Evolutionary conservation across 64 coral and sea anemone genomes (phyloP), one percentile per base, ranked within the genome.

Genomic region (Catalaphyllia jardinei): DNA sequence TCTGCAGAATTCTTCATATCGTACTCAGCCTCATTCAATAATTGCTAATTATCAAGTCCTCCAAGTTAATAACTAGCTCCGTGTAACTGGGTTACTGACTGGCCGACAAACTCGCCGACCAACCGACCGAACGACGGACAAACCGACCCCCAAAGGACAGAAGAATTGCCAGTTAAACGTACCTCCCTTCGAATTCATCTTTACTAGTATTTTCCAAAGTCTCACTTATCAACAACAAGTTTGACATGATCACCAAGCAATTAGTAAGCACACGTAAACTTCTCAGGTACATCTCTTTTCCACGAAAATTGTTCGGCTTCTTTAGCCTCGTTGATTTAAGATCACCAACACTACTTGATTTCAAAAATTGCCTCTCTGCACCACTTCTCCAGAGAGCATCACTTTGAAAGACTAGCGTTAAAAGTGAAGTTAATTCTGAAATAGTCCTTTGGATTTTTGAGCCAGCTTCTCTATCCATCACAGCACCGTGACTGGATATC

Each of bases 221-320:
- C 29, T 87, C 91, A 51, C 35, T 71, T 20, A 71, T 69, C 63
- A 85, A 8, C 25, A 96, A 27, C 4, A 96, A 35, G 74, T 93
- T 93, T 24, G 39, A 78, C 67, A 96, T 93, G 4, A 92, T 79
- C 71, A 67, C 57, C 69, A 96, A 18, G 3, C 86, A 72, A 72
- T 96, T 96, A 15, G 67, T 74, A 2, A 93, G 78, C 10, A 93
- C 88, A 25, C 33, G 89, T 89, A 96, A 82, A 78, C 91, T 93
- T 33, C 88, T 90, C 3, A 79, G 33, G 74, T 96, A 96, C 31
- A 71, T 90, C 4, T 74, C 87, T 59, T 83, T 83, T 20, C 31
- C n/a, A 60, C 54, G 46, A 38, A 85, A 85, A 51, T 25, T 51
- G 31, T 85, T 52, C 10, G 63, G 0, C 35, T 65, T 64, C 39